Percentiles rank a stretch among this genome's conserved stretches.
These are phyloP conservation scores for Sympetrum striolatum DNA, from an alignment of 2,888 invertebrate species.

Conservation along the genomic window DNA sequence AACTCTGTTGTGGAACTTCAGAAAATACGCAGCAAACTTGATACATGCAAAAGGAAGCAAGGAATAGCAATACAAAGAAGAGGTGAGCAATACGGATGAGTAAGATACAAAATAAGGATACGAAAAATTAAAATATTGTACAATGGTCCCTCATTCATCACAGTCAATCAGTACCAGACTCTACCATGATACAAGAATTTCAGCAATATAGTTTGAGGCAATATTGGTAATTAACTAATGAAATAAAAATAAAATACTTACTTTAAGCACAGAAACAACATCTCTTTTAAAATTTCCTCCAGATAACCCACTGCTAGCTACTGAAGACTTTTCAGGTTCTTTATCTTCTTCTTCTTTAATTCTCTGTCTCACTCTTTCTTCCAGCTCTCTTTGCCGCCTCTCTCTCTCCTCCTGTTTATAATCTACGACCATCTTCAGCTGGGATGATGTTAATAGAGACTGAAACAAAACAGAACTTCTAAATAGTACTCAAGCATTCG, in stretches of 20 bases:
- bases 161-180: too few species aligned
- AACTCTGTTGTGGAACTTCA: too few species aligned
- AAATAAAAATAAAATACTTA: not conserved
- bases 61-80: too few species aligned
- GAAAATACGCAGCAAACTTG: too few species aligned
- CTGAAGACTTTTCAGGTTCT: slow-evolving; percentile 53
- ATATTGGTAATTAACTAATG: not conserved
- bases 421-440: slow-evolving; percentile 59
- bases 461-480: slow-evolving; percentile 54
- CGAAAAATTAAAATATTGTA: too few species aligned
- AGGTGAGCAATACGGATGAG: too few species aligned
- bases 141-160: too few species aligned
- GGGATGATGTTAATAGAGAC: slow-evolving; percentile 61
- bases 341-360: slow-evolving; percentile 49
- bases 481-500: too few species aligned
- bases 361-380: slow-evolving; percentile 54
- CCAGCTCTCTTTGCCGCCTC: slow-evolving; percentile 53
- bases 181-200: too few species aligned
- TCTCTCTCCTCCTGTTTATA: slow-evolving; percentile 53
- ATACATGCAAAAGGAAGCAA: too few species aligned
- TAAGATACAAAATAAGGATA: too few species aligned
- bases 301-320: not conserved
- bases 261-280: slow-evolving; percentile 44
- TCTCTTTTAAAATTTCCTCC: slow-evolving; percentile 14
- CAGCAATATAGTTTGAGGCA: not conserved